These are phyloP conservation scores for Callinectes sapidus DNA, from an alignment of 2,888 invertebrate genomes.

Conservation along the genomic window DNA sequence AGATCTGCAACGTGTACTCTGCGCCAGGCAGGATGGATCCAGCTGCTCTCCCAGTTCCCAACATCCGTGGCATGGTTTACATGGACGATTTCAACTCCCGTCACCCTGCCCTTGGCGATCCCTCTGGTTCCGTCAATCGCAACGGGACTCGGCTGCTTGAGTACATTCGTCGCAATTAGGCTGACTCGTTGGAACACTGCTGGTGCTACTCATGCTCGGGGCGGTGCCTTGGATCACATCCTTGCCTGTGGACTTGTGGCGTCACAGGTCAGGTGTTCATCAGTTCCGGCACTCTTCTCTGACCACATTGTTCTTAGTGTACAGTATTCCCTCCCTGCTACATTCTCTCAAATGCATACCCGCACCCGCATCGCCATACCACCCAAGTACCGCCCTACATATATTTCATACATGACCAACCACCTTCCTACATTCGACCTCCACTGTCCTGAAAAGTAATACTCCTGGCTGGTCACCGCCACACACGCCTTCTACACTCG, in stretches of 20 bases:
- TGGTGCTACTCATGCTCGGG: neutral
- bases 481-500: neutral
- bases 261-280: slow-evolving; percentile 24
- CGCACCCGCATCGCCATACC: too few species aligned
- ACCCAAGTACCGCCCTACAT: too few species aligned
- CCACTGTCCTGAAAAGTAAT: slow-evolving; percentile 10
- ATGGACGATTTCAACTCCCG: neutral
- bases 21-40: neutral
- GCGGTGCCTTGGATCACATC: neutral
- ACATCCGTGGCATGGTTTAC: neutral
- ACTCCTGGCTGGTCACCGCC: neutral
- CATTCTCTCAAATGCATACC: neutral
- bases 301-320: neutral
- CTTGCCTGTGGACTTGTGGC: slow-evolving; percentile 32
- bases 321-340: neutral
- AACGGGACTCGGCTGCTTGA: neutral
- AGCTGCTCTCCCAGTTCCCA: neutral
- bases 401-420: neutral
- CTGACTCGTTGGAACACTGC: neutral
- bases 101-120: neutral
- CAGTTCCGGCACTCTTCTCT: neutral
- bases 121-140: neutral
- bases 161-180: neutral
- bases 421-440: neutral
- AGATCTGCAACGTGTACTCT: slow-evolving; percentile 27